phyloP scores from a whole-genome alignment of 1,140 invertebrate genomes.

The Adoxophyes honmai region DNA sequence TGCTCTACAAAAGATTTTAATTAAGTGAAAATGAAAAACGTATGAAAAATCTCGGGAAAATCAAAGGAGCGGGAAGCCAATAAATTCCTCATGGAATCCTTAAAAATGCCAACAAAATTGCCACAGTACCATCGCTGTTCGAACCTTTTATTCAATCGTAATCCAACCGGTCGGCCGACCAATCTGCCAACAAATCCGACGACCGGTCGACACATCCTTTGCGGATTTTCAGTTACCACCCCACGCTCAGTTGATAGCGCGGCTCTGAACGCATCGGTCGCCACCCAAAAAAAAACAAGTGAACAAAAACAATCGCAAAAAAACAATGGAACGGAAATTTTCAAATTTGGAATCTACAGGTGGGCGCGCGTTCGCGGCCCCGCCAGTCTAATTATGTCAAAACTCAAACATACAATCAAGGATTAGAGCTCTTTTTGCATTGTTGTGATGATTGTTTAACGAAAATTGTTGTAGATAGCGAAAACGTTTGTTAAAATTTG shows the following conservation, averaged over 20 bases:
- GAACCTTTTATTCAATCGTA: not conserved
- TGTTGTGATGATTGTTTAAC: not conserved
- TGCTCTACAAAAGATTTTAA: too few species aligned
- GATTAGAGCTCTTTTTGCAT: too few species aligned
- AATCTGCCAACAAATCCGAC: conserved; percentile 19
- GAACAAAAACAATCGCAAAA: conserved; percentile 21
- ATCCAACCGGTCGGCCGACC: not conserved
- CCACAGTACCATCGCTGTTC: not conserved
- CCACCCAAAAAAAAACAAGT: conserved; percentile 23
- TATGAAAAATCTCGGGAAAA: too few species aligned
- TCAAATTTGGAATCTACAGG: conserved; percentile 18
- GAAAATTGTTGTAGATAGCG: not conserved
- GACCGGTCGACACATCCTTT: conserved; percentile 40
- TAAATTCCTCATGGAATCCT: not conserved
- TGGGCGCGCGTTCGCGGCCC: not conserved
- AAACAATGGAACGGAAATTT: conserved; percentile 23
- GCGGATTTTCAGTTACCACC: conserved; percentile 37
- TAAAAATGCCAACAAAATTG: not conserved
- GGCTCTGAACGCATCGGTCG: conserved; percentile 34
- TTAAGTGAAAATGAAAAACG: too few species aligned
- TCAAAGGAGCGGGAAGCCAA: not conserved
- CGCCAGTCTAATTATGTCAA: not conserved
- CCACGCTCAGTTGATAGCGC: conserved; percentile 38
- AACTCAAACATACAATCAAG: too few species aligned
- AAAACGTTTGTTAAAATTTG: not conserved